Base-by-base conservation (phyloP, 2,888 invertebrate genomes). In the Julus scandinavius region DNA sequence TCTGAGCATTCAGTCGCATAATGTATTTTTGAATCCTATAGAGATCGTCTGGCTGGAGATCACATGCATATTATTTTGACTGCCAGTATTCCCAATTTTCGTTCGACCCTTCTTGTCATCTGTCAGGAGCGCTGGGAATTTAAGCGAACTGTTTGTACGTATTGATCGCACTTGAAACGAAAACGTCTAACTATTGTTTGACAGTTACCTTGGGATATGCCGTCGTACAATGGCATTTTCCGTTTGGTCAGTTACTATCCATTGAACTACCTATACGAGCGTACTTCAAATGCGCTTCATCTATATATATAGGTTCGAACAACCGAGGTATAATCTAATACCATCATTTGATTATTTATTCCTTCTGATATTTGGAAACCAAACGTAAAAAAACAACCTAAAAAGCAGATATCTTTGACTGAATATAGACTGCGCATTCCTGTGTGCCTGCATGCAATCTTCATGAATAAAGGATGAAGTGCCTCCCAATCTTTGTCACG, bases 181-280 rank as follows among this genome's bases (percentile, higher is more conserved):
- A 80, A 80, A 80, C 80, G 80, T 80, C 80, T 80, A 80, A 80
- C 80, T 80, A 80, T 80, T 80, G 80, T 80, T 80, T 80, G 80
- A 80, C 80, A 80, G 80, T 80, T 80, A 80, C 80, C 80, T 80
- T 38, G 80, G 80, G 80, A 80, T 80, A 15, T 38, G 38, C 80
- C 38, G 29, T 80, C 80, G 15, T 38, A 13, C 80, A 80, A 80
- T 80, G 13, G 80, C 80, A 80, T 80, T 80, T 80, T 80, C 80
- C 80, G 38, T 80, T 80, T 80, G 80, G 80, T 80, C 80, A 80
- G 80, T 80, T 80, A 38, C 80, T 80, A 80, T 80, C 80, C 29
- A 80, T 80, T 38, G 80, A 80, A 80, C 80, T 11, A 29, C 80
- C 80, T 2, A 45, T 45, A 7, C 45, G 45, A 45, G 13, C 29